Conservation (phyloP, 2,797 vertebrate species). For the Malurus splendens region DNA sequence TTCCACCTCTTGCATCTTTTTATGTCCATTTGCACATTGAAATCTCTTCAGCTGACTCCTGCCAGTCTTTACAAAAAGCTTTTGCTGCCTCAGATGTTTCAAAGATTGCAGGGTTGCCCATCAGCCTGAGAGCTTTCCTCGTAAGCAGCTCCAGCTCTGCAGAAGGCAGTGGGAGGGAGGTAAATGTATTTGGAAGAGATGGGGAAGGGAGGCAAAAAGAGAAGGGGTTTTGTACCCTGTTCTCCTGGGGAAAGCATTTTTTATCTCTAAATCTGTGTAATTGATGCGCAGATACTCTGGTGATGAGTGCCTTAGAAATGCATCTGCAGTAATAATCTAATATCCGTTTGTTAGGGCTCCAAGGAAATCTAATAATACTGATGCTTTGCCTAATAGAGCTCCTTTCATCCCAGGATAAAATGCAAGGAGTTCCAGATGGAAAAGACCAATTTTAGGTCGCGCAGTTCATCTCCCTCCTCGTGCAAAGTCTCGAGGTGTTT, state of each 20-base stretch:
- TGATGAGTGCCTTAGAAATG: slow-evolving; percentile 60
- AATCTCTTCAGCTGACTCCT: slow-evolving; percentile 48
- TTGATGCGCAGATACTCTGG: slow-evolving; percentile 56
- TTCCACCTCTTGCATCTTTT: slow-evolving; percentile 43
- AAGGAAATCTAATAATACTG: slow-evolving; percentile 64
- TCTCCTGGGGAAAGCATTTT: slow-evolving; percentile 33
- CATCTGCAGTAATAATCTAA: slow-evolving; percentile 65
- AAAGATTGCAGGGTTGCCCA: slow-evolving; percentile 44
- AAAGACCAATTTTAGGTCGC: slow-evolving; percentile 37
- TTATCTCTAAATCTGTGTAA: slow-evolving; percentile 63
- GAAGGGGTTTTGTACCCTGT: slow-evolving; percentile 25
- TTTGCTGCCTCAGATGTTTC: slow-evolving; percentile 46
- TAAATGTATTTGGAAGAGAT: not conserved
- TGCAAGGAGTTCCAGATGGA: slow-evolving; percentile 41
- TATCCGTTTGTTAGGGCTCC: slow-evolving; percentile 65
- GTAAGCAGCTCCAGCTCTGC: slow-evolving; percentile 14
- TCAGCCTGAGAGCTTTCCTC: not conserved
- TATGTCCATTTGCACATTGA: slow-evolving; percentile 61
- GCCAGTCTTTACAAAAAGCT: slow-evolving; percentile 52
- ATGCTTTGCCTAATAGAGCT: slow-evolving; percentile 64
- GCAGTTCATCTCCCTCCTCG: slow-evolving; percentile 33
- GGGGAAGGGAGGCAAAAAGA: slow-evolving; percentile 3
- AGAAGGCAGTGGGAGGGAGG: slow-evolving; percentile 16
- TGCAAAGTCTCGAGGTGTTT: slow-evolving; percentile 33
- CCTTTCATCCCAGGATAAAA: slow-evolving; percentile 65